These are phyloP conservation scores for Dusona sp. DNA, from an alignment of 2,888 invertebrate genomes.

Conservation along the genomic window DNA sequence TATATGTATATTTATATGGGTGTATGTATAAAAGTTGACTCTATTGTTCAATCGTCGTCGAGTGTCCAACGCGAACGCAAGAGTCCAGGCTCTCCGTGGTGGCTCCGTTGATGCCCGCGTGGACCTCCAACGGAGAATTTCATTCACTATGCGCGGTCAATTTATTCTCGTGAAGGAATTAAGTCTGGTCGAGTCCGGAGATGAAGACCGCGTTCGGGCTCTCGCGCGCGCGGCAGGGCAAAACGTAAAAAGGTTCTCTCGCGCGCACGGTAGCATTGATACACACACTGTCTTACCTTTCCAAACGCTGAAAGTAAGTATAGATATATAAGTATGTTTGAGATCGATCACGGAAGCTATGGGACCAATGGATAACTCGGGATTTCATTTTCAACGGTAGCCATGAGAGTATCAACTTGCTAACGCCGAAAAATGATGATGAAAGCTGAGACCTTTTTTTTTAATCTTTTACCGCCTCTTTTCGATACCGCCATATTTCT, in stretches of 20 bases:
- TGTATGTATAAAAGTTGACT: conserved; percentile 33
- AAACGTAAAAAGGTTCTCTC: conserved; percentile 61
- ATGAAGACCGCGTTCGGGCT: conserved; percentile 51
- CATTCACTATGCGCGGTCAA: conserved; percentile 71
- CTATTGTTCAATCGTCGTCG: conserved; percentile 77
- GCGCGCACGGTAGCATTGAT: conserved; percentile 55
- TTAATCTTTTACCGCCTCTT: conserved; percentile 53
- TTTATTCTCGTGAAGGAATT: conserved; percentile 70
- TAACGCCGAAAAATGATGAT: conserved; percentile 22
- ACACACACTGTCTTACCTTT: background rate
- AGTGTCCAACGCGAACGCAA: conserved; percentile 74
- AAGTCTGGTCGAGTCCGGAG: conserved; percentile 45
- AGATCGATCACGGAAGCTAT: conserved; percentile 71
- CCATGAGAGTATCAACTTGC: conserved; percentile 45
- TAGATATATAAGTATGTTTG: background rate
- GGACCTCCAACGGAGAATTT: conserved; percentile 82
- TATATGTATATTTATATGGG: conserved; percentile 1
- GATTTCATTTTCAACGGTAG: conserved; percentile 78
- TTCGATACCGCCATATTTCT: conserved; percentile 28
- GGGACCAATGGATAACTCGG: conserved; percentile 61
- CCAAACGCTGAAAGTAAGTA: background rate
- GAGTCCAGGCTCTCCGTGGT: background rate
- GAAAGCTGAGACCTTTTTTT: conserved; percentile 56
- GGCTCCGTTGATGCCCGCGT: conserved; percentile 40
- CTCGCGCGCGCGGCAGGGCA: conserved; percentile 29